Base-by-base conservation (phyloP, 2,113 vertebrate species). In the Probosciger aterrimus region DNA sequence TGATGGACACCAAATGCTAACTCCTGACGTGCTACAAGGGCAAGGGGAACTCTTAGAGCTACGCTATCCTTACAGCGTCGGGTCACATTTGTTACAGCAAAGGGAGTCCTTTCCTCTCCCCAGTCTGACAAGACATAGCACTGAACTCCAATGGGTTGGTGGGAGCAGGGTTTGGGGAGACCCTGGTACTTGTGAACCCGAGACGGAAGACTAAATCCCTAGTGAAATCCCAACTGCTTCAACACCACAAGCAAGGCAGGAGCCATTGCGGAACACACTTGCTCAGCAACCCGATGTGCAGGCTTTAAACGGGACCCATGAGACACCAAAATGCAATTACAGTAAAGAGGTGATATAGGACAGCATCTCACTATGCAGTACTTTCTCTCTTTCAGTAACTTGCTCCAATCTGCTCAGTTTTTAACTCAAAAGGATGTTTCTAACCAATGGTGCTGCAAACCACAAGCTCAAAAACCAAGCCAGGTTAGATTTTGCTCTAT, bases 401-500 rank as follows among this genome's bases (percentile, higher is more conserved):
- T 63, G 47, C 41, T 88, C 69, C 44, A 69, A 28, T 81, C 78
- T 1, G 0, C 43, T 73, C 60, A 16, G 27, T 62, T 89, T 76
- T 86, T 81, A 28, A 84, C 81, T 53, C 44, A 84, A 84, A 96
- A 90, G 41, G 74, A 59, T 76, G 52, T 55, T 91, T 87, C 71
- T 39, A 85, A 89, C 62, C 6, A 10, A 6, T 25, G 20, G 33
- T 43, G 41, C 37, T 79, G 35, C 77, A 76, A 94, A 73, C 22
- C 33, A 8, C 83, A 95, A 27, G n/a, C 88, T 69, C 70, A 55
- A 79, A 69, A 85, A 79, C 49, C 49, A 92, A 80, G 57, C n/a
- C 62, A 85, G 73, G 77, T 82, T 93, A 86, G 87, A 91, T 97
- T 96, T 69, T 70, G 65, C 96, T 92, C 57, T 69, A 81, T 12